These are phyloP conservation scores for Seladonia tumulorum DNA, from an alignment of 2,888 invertebrate species.

Conservation along the genomic window DNA sequence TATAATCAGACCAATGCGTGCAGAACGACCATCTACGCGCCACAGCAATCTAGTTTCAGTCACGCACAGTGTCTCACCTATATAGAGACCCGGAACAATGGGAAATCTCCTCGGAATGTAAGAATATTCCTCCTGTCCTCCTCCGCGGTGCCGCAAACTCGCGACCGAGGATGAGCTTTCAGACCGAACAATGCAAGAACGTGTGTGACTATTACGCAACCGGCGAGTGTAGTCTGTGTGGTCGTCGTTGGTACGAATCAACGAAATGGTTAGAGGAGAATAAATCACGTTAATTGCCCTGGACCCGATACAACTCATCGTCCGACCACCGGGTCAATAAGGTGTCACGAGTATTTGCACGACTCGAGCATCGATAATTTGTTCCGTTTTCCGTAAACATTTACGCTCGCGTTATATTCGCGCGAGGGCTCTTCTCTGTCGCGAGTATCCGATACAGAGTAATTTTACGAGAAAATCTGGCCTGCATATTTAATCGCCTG, in stretches of 20 bases:
- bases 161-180: constrained; percentile 15
- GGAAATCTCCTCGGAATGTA: constrained; percentile 13
- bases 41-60: too few relatives aligned
- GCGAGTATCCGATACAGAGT: background rate
- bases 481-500: background rate
- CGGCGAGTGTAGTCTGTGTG: too few relatives aligned
- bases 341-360: background rate
- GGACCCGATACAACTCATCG: background rate
- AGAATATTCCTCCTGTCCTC: background rate
- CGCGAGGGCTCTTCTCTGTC: background rate
- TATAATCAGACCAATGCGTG: too few relatives aligned
- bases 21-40: too few relatives aligned
- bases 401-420: background rate
- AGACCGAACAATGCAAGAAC: background rate
- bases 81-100: background rate
- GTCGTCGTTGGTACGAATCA: background rate
- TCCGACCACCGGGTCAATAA: background rate
- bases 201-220: background rate
- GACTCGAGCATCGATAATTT: background rate
- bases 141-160: background rate
- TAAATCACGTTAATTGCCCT: constrained; percentile 7
- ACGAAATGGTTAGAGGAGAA: background rate
- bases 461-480: background rate
- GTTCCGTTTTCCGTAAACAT: background rate
- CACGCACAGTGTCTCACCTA: background rate